Base-by-base conservation (phyloP, 1,140 invertebrate genomes). In the Pseudomyrmex sp. region DNA sequence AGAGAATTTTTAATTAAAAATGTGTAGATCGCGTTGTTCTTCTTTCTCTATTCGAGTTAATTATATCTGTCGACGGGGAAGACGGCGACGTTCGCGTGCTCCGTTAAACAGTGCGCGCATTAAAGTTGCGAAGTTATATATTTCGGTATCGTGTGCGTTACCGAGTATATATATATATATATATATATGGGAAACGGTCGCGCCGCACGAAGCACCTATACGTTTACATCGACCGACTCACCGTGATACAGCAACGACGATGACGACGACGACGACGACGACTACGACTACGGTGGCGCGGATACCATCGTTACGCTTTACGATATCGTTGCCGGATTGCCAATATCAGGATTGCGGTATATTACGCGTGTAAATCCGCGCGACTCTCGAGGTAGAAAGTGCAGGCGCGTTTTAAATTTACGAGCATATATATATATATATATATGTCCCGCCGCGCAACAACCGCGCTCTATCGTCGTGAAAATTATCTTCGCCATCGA, bases 291-390 rank as follows among this genome's bases (percentile, higher is more conserved):
- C 18, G 48, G 63, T 26, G 73, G 52, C 46, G 56, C 56, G 50
- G 44, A 72, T 66, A 46, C 52, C 50, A 66, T 80, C 76, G 69
- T 72, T 80, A 72, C n/a, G 54, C 66, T 80, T 61, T 80, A 70
- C 50, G 68, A 54, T 70, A 80, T 72, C 76, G 44, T 72, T 52
- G 66, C 76, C 23, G 66, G 66, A 80, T 72, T 80, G 76, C 68
- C 76, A 80, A 80, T 80, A 72, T 80, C 76, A 80, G 76, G 76
- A 70, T 72, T 35, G 54, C 54, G 18, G 66, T 79, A 79, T 59
- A 80, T 80, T 70, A 80, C 46, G 66, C 66, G 46, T 50, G 52
- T 61, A 80, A 80, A 72, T 80, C 76, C 46, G 35, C 35, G 35
- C 35, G n/a, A 12, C 48, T 26, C 46, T 72, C 44, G 63, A 72